A percentile compares a stretch with the other conserved stretches of the same genome.
phyloP scores from a whole-genome alignment of 2,113 vertebrate genomes.

The Marcusenius ussheri region DNA sequence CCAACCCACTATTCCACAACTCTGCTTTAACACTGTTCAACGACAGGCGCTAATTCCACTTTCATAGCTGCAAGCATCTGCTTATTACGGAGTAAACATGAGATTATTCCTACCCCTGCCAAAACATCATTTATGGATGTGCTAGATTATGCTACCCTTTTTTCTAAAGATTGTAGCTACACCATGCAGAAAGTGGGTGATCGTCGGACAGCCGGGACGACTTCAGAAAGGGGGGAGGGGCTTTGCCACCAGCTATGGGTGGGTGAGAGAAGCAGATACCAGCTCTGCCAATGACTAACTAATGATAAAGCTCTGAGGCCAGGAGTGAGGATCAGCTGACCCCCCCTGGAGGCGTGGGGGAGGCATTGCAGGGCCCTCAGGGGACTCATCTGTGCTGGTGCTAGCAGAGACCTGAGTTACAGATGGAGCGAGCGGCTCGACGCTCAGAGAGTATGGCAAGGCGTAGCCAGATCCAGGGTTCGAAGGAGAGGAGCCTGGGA shows the following conservation, averaged over 20 bases:
- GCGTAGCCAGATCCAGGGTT: conserved; percentile 47
- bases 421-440: conserved; percentile 59
- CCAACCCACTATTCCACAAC: background rate
- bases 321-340: conserved; percentile 67
- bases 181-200: conserved; percentile 55
- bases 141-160: conserved; percentile 42
- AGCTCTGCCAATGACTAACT: conserved; percentile 74
- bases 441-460: conserved; percentile 36
- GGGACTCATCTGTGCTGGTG: conserved; percentile 76
- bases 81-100: conserved; percentile 58
- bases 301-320: conserved; percentile 69
- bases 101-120: conserved; percentile 60
- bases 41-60: conserved; percentile 39
- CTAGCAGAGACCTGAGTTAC: conserved; percentile 69
- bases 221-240: conserved; percentile 42
- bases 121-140: conserved; percentile 57
- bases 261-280: conserved; percentile 49
- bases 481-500: conserved; percentile 71
- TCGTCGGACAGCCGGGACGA: background rate
- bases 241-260: conserved; percentile 8
- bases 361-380: conserved; percentile 53
- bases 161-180: conserved; percentile 52
- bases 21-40: conserved; percentile 54
- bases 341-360: conserved; percentile 50
- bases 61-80: conserved; percentile 54